Percentiles rank a stretch among this genome's conserved stretches.
These are phyloP conservation scores for Lepus townsendii DNA, from an alignment of 2,797 vertebrate species.

Conservation along the genomic window DNA sequence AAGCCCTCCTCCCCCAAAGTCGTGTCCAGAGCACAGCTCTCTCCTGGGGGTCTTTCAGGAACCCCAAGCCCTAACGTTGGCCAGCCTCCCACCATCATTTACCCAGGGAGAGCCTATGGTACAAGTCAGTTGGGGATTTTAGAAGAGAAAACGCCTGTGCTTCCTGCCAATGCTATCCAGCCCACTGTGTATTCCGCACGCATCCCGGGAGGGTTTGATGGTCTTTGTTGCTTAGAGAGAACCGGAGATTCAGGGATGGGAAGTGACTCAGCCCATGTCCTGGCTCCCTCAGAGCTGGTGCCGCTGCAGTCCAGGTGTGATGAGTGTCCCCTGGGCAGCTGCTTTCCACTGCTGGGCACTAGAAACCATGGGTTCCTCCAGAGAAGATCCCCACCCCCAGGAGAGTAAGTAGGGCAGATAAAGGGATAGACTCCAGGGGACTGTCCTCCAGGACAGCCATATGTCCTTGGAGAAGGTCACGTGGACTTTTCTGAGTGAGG, in stretches of 20 bases:
- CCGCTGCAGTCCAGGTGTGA: background rate
- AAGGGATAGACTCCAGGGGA: background rate
- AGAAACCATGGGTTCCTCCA: background rate
- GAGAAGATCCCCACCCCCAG: background rate
- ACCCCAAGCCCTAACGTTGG: background rate
- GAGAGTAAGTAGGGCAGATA: background rate
- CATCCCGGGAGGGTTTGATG: background rate
- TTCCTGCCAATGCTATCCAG: background rate
- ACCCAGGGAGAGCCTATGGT: background rate
- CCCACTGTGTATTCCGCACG: background rate
- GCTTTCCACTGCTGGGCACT: background rate
- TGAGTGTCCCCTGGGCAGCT: background rate
- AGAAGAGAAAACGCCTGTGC: background rate
- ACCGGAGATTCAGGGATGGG: background rate
- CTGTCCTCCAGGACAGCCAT: background rate
- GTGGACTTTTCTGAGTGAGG: constrained; percentile 59
- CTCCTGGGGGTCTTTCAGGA: background rate
- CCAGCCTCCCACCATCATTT: background rate
- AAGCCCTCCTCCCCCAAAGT: background rate
- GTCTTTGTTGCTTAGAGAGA: background rate
- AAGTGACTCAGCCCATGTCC: background rate
- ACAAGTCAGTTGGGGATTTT: background rate
- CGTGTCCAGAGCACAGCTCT: background rate
- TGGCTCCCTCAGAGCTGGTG: background rate
- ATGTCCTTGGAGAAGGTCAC: constrained; percentile 57